Evolutionary conservation across 2,113 vertebrate species (phyloP).

Genomic region (Aldabrachelys gigantea): DNA sequence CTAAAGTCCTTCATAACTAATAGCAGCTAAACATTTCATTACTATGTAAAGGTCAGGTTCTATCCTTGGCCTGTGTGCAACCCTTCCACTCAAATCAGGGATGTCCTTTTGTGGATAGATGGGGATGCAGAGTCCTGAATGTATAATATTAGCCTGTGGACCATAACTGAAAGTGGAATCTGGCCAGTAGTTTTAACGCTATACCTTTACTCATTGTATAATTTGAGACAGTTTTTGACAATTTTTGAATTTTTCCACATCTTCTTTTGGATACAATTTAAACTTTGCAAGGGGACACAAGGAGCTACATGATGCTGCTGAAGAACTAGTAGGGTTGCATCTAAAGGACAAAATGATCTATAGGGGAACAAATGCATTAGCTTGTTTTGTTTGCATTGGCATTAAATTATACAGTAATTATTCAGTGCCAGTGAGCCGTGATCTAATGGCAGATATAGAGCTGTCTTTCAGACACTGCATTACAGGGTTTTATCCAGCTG

Average conservation of each 20-base stretch:
- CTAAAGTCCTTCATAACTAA: neutral
- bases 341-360: slow-evolving; percentile 30
- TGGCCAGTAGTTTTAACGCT: neutral
- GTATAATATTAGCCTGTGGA: neutral
- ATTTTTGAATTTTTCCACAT: neutral
- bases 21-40: neutral
- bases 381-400: slow-evolving; percentile 9
- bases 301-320: slow-evolving; percentile 7
- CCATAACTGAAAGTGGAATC: accelerated
- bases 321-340: neutral
- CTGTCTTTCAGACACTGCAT: neutral
- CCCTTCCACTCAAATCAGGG: neutral
- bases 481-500: neutral
- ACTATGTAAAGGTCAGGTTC: neutral
- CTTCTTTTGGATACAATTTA: neutral
- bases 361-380: accelerated
- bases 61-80: neutral
- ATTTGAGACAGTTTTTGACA: neutral
- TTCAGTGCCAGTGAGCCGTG: neutral
- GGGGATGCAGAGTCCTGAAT: neutral
- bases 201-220: neutral
- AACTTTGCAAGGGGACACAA: accelerated
- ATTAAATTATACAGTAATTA: slow-evolving; percentile 32
- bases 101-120: accelerated
- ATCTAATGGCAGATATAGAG: neutral